Evolutionary conservation across 1,140 invertebrate genomes (phyloP), one percentile per base, ranked within the genome.

Genomic region (Pseudobourletiella spinata): DNA sequence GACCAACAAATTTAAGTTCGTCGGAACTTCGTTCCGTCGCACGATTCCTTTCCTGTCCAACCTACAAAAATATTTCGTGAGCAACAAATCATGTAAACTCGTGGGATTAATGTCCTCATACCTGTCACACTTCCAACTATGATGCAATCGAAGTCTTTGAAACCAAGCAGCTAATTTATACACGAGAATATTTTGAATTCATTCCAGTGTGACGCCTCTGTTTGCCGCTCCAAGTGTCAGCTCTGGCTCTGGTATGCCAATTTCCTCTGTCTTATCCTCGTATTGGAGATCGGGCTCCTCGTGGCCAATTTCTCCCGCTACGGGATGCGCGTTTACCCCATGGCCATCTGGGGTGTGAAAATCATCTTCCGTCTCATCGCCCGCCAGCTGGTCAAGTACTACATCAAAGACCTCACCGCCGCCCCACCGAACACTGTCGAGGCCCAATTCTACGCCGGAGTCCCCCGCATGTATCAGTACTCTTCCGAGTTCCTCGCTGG

Each of bases 381-480:
- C 16, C 50, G 50, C 11, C 50, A 54, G 25, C 50, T 54, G 22
- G 50, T 54, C 50, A 54, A 54, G 22, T 54, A 54, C 28, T 54
- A 54, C 28, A 54, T 54, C 28, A 54, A 54, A 20, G 50, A 54
- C 25, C 28, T 54, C 3, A 20, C 24, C 28, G 14, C 50, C 4
- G 50, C 50, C 20, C 50, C 50, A 16, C 50, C 50, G 6, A 54
- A 54, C 28, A 54, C 50, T 6, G 50, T 54, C 14, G 50, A 26
- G 28, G 50, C 50, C 8, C 50, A 54, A 54, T 54, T 54, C 22
- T 54, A 54, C 22, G 6, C 20, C 20, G 50, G 50, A 30, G 28
- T 54, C 25, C 50, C 50, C 25, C 8, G 25, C 6, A 54, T 54
- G 50, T 54, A 54, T 28, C 20, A 25, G 11, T 54, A 54, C 20